Evolutionary conservation across 2,888 invertebrate species (phyloP).

Genomic region (Andrena chrysosceles): DNA sequence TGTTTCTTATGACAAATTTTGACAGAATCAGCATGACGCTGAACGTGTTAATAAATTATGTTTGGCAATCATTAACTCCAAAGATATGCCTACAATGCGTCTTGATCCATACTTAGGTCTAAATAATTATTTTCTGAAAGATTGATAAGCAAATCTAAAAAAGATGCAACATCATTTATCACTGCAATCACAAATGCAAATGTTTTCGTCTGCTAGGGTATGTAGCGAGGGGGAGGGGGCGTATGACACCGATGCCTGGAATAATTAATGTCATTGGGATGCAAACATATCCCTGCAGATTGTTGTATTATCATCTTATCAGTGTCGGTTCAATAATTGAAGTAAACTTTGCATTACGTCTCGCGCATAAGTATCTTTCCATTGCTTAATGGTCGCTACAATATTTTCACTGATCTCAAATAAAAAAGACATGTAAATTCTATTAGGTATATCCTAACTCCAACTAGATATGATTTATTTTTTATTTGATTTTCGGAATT

Average conservation of each 20-base stretch:
- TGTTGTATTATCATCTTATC: slow-evolving; percentile 9
- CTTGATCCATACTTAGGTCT: background rate
- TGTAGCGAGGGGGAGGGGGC: background rate
- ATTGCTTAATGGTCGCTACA: background rate
- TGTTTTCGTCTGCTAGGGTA: slow-evolving; percentile 22
- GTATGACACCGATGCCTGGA: slow-evolving; percentile 7
- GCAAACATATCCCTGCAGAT: background rate
- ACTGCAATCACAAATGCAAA: slow-evolving; percentile 21
- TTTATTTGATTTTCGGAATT: too few species aligned
- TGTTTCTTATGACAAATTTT: too few species aligned
- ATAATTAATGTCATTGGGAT: slow-evolving; percentile 7
- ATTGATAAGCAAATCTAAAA: background rate
- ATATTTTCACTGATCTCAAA: background rate
- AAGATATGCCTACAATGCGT: background rate
- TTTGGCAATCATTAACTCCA: background rate
- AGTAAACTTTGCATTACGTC: background rate
- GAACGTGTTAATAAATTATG: background rate
- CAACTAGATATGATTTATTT: too few species aligned
- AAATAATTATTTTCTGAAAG: background rate
- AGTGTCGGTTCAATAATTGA: slow-evolving; percentile 1
- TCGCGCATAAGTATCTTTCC: slow-evolving; percentile 13
- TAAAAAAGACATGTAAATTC: background rate
- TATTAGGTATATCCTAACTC: too few species aligned
- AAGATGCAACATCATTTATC: background rate
- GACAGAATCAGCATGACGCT: too few species aligned